Percentiles rank a stretch among this genome's conserved stretches.
phyloP scores from a whole-genome alignment of 35 echinoderm and acorn worm genomes.

The Ophiothrix spiculata region DNA sequence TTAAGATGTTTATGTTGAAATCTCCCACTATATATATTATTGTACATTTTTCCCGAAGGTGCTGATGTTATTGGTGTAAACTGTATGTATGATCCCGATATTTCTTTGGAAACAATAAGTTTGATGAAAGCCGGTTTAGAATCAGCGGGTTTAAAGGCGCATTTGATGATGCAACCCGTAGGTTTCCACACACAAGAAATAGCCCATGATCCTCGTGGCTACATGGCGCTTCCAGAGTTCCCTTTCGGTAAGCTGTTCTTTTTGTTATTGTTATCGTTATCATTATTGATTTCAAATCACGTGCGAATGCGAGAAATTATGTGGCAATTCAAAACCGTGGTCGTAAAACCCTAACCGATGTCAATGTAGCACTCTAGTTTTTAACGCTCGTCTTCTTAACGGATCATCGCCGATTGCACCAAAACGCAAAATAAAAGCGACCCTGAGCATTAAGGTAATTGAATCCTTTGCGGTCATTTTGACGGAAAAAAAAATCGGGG shows the following conservation, averaged over 20 bases:
- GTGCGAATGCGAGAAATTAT: no score
- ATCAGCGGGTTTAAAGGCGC: constrained; percentile 24
- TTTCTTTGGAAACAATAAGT: constrained; percentile 40
- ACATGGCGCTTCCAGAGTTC: constrained; percentile 58
- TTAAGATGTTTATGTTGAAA: no score
- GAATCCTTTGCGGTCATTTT: no score
- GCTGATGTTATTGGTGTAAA: constrained; percentile 70
- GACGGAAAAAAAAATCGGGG: no score
- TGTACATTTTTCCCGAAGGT: no score
- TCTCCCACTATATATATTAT: no score
- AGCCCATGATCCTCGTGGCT: constrained; percentile 38
- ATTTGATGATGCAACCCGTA: constrained; percentile 63
- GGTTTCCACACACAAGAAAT: constrained; percentile 71
- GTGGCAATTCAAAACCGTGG: background rate
- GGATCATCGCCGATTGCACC: no score
- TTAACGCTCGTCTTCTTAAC: no score
- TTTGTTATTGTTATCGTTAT: background rate
- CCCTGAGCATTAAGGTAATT: no score
- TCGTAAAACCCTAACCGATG: background rate
- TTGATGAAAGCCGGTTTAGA: constrained; percentile 66
- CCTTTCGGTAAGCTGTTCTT: constrained; percentile 74
- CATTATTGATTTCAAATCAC: background rate
- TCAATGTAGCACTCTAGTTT: no score
- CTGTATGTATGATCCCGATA: constrained; percentile 67
- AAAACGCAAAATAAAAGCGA: no score